phyloP scores from a whole-genome alignment of 35 echinoderm and acorn worm species.

The Eucidaris tribuloides region DNA sequence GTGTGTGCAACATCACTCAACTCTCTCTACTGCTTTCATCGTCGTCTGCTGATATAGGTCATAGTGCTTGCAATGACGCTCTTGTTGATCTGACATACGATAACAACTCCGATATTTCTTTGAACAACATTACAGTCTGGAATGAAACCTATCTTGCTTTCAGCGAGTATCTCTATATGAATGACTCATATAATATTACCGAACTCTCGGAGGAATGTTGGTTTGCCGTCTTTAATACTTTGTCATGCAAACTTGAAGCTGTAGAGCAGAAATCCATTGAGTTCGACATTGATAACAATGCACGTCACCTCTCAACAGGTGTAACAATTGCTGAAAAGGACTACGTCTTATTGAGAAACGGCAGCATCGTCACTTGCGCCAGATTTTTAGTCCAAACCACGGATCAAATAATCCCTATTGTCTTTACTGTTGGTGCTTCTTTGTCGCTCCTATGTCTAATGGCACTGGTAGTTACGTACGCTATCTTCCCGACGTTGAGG shows the following conservation, averaged over 20 bases:
- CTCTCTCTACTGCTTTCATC: not conserved
- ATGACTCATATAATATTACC: not conserved
- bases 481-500: slow-evolving; percentile 41
- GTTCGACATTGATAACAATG: not conserved
- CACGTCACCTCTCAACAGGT: not conserved
- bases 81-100: not conserved
- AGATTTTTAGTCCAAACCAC: not conserved
- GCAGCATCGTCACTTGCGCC: not conserved
- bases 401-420: not conserved
- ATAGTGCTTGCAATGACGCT: not conserved
- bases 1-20: not conserved
- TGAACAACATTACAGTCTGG: no score
- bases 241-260: not conserved
- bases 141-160: not conserved
- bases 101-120: no score
- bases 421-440: not conserved
- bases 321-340: not conserved
- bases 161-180: not conserved
- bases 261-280: not conserved
- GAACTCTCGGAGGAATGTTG: not conserved
- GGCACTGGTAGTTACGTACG: slow-evolving; percentile 54
- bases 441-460: slow-evolving; percentile 4
- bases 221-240: not conserved
- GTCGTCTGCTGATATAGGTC: no score
- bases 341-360: not conserved